These are phyloP conservation scores for Saxicola maurus DNA, from an alignment of 2,797 vertebrate species.

Conservation along the genomic window DNA sequence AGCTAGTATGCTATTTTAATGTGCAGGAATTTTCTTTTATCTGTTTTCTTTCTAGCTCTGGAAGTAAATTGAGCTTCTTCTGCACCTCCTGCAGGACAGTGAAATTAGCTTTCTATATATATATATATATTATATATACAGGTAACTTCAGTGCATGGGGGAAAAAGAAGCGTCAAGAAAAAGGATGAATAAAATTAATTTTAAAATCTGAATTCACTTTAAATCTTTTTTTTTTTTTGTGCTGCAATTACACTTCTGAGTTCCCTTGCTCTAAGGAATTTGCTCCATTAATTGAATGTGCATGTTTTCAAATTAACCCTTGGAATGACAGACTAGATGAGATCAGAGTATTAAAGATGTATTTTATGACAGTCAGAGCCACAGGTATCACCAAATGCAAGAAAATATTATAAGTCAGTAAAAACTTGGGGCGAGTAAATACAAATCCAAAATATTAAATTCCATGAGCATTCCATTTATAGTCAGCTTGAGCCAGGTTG, in stretches of 20 bases:
- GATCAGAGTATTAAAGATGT: neutral
- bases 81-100: neutral
- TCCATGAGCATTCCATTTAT: neutral
- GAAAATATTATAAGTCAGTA: neutral
- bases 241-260: rapidly evolving
- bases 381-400: neutral
- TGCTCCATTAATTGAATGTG: neutral
- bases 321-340: neutral
- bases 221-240: neutral
- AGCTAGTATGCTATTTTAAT: neutral
- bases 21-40: neutral
- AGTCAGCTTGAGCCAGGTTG: neutral
- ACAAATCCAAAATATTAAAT: neutral
- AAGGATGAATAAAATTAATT: neutral
- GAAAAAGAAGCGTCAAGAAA: neutral
- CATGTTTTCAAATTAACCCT: neutral
- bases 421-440: neutral
- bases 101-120: neutral
- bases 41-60: neutral
- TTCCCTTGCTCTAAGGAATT: neutral
- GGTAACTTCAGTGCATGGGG: neutral
- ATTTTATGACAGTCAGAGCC: neutral
- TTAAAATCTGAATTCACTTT: neutral
- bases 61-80: neutral
- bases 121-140: neutral